These are phyloP conservation scores for Taeniopygia guttata DNA, from an alignment of 2,797 vertebrate species.

Conservation along the genomic window DNA sequence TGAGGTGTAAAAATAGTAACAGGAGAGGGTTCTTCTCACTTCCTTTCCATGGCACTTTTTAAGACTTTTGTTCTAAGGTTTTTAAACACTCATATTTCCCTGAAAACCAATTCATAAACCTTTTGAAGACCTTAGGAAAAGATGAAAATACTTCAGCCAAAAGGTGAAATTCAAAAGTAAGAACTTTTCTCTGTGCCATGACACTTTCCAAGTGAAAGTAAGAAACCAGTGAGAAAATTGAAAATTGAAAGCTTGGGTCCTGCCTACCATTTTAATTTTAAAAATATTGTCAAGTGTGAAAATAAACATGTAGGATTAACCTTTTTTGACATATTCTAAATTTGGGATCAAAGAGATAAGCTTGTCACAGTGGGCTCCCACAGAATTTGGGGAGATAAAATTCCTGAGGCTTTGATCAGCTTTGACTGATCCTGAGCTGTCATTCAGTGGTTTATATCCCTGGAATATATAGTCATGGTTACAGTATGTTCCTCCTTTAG, in stretches of 20 bases:
- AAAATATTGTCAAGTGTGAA: slow-evolving; percentile 7
- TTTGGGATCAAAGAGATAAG: slow-evolving; percentile 43
- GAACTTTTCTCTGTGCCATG: neutral
- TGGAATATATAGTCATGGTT: slow-evolving; percentile 18
- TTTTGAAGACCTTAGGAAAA: slow-evolving; percentile 6
- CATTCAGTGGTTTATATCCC: slow-evolving; percentile 14
- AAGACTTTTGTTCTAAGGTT: neutral
- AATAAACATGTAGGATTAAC: slow-evolving; percentile 35
- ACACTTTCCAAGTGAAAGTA: neutral
- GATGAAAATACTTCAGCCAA: neutral
- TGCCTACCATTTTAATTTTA: neutral
- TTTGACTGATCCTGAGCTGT: slow-evolving; percentile 48
- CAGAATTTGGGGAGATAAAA: slow-evolving; percentile 27
- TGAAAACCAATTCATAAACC: neutral
- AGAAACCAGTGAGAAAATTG: neutral
- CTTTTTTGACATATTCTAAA: slow-evolving; percentile 20
- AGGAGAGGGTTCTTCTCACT: neutral
- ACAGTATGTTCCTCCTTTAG: slow-evolving; percentile 8
- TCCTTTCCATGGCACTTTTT: neutral
- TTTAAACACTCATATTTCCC: neutral
- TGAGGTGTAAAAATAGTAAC: neutral
- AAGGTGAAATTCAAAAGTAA: neutral
- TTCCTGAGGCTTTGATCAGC: slow-evolving; percentile 41
- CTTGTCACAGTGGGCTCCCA: slow-evolving; percentile 26
- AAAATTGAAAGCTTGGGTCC: neutral